Evolutionary conservation across 2,888 invertebrate species (phyloP).

Genomic region (Merodon equestris): DNA sequence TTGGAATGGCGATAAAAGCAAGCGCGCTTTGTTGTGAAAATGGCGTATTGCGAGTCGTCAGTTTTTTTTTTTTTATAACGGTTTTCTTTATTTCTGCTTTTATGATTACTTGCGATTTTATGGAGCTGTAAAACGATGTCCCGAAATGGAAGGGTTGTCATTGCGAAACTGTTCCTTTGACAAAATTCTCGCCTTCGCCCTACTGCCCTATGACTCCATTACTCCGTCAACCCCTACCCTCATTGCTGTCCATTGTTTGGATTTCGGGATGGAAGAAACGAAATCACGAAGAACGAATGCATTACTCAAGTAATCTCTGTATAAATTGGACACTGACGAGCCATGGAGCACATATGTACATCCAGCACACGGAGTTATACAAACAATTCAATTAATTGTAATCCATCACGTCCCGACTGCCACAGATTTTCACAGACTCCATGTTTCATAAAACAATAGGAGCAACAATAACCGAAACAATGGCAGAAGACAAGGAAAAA

Average conservation of each 20-base stretch:
- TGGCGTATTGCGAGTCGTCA: too few species aligned
- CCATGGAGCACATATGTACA: slow-evolving; percentile 18
- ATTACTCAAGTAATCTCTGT: too few species aligned
- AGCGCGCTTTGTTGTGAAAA: too few species aligned
- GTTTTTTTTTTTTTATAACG: neutral
- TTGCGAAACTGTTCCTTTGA: slow-evolving; percentile 16
- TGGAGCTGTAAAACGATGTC: slow-evolving; percentile 54
- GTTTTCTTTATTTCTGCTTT: slow-evolving; percentile 52
- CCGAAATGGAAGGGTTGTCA: slow-evolving; percentile 35
- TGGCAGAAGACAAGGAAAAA: slow-evolving; percentile 14
- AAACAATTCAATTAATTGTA: slow-evolving; percentile 64
- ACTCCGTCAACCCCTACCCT: neutral
- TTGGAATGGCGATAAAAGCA: slow-evolving; percentile 51
- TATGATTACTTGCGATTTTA: slow-evolving; percentile 61
- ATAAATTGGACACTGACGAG: slow-evolving; percentile 42
- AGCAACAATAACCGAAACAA: slow-evolving; percentile 25
- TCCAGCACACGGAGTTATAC: slow-evolving; percentile 1
- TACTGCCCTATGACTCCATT: neutral
- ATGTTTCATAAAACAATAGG: slow-evolving; percentile 22
- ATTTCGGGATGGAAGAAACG: neutral
- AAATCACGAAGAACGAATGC: slow-evolving; percentile 10
- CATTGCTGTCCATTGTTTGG: neutral
- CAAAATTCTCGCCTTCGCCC: neutral
- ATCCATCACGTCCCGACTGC: slow-evolving; percentile 58
- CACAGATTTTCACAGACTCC: slow-evolving; percentile 20